These are phyloP conservation scores for Petromus typicus DNA, from an alignment of 2,113 vertebrate species.

Conservation along the genomic window DNA sequence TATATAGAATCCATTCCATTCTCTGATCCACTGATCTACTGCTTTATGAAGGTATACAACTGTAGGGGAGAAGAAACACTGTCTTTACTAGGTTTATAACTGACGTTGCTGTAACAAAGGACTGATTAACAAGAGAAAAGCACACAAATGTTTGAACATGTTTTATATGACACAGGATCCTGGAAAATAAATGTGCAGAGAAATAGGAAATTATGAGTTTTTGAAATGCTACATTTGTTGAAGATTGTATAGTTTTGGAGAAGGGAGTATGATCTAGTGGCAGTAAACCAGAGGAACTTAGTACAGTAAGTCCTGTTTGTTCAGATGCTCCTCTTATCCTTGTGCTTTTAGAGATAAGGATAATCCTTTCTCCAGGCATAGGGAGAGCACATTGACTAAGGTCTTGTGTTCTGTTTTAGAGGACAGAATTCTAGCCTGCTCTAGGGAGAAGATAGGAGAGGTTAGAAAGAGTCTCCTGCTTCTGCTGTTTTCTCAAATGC, in stretches of 20 bases:
- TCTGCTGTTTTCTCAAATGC: too few relatives aligned
- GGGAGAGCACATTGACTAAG: too few relatives aligned
- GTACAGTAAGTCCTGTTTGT: neutral
- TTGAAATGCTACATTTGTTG: neutral
- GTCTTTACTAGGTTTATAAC: neutral
- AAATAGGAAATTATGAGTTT: neutral
- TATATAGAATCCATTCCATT: neutral
- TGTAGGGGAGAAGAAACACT: neutral
- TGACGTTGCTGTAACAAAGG: neutral
- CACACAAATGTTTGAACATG: neutral
- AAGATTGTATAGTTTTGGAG: neutral
- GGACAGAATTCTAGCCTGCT: too few relatives aligned
- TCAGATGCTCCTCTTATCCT: neutral
- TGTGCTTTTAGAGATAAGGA: too few relatives aligned
- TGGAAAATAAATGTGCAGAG: neutral
- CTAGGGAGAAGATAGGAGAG: too few relatives aligned
- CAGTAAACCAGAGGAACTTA: neutral
- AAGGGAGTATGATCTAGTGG: neutral
- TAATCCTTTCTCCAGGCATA: neutral
- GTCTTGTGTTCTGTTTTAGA: too few relatives aligned
- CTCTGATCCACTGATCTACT: neutral
- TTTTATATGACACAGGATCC: neutral
- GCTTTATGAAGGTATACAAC: neutral
- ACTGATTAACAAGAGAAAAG: neutral
- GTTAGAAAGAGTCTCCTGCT: too few relatives aligned